Percentiles rank a stretch among this genome's conserved stretches.
phyloP scores from a whole-genome alignment of 2,888 invertebrate genomes.

The Cremastinae sp. region DNA sequence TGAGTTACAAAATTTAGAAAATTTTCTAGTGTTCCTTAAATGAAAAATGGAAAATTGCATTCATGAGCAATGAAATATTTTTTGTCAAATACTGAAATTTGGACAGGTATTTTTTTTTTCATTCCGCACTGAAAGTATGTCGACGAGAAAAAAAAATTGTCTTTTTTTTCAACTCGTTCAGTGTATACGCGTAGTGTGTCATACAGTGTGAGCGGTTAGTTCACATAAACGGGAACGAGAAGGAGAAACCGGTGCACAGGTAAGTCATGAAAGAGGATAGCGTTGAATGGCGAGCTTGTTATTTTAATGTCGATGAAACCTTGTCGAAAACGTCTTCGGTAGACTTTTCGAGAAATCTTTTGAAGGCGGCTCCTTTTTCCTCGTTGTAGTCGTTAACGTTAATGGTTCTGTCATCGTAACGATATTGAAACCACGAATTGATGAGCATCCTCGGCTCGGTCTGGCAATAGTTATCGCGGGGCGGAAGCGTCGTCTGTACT shows the following conservation, averaged over 20 bases:
- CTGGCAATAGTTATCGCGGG: conserved; percentile 83
- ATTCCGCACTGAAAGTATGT: no score
- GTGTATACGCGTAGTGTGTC: no score
- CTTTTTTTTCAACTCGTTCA: no score
- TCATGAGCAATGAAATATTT: no score
- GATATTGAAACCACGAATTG: conserved; percentile 87
- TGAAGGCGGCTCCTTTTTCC: conserved; percentile 71
- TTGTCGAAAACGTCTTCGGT: conserved; percentile 71
- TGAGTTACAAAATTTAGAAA: no score
- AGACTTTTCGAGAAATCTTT: conserved; percentile 70
- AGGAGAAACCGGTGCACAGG: background rate
- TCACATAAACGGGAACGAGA: no score
- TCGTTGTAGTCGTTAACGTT: conserved; percentile 68
- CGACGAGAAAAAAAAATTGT: no score
- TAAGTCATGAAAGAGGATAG: background rate
- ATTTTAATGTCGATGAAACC: conserved; percentile 61
- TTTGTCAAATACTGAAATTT: no score
- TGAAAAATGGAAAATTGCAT: no score
- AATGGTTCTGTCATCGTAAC: conserved; percentile 77
- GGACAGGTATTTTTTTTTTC: no score
- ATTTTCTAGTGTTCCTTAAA: no score
- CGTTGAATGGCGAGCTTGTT: conserved; percentile 17
- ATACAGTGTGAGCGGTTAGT: conserved; percentile 2
- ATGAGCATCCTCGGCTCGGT: conserved; percentile 86
- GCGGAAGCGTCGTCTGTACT: conserved; percentile 83